Evolutionary conservation across 1,140 invertebrate species (phyloP).

Genomic region (Drosophila orosa): DNA sequence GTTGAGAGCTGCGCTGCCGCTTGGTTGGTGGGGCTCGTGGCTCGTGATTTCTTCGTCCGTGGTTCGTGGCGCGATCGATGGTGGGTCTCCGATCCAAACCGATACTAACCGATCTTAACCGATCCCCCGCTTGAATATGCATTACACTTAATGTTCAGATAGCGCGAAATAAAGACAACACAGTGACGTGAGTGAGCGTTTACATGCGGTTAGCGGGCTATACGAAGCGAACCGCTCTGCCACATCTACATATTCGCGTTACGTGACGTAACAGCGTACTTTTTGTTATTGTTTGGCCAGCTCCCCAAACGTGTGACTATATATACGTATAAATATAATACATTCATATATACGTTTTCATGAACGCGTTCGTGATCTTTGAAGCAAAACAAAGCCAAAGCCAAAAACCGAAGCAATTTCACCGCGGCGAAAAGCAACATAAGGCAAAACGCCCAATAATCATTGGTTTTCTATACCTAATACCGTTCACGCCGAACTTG

Average conservation of each 20-base stretch:
- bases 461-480: slow-evolving; percentile 30
- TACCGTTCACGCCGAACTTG: slow-evolving; percentile 5
- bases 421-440: slow-evolving; percentile 56
- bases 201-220: slow-evolving; percentile 36
- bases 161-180: slow-evolving; percentile 33
- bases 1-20: slow-evolving; percentile 63
- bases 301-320: slow-evolving; percentile 40
- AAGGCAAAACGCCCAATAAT: slow-evolving; percentile 44
- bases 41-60: slow-evolving; percentile 3
- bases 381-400: slow-evolving; percentile 78
- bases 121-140: slow-evolving; percentile 49
- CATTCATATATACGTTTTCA: slow-evolving; percentile 54
- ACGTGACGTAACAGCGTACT: slow-evolving; percentile 71
- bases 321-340: slow-evolving; percentile 13
- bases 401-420: slow-evolving; percentile 54
- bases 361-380: slow-evolving; percentile 82
- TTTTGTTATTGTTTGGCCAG: slow-evolving; percentile 72
- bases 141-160: slow-evolving; percentile 28
- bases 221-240: slow-evolving; percentile 43
- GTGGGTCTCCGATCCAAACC: slow-evolving; percentile 20
- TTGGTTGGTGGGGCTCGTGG: slow-evolving; percentile 47
- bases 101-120: slow-evolving; percentile 28
- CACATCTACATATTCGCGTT: slow-evolving; percentile 50
- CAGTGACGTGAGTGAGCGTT: slow-evolving; percentile 48
- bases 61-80: slow-evolving; percentile 63